These are phyloP conservation scores for Linnaemya vulpina DNA, from an alignment of 2,888 invertebrate species.

Conservation along the genomic window DNA sequence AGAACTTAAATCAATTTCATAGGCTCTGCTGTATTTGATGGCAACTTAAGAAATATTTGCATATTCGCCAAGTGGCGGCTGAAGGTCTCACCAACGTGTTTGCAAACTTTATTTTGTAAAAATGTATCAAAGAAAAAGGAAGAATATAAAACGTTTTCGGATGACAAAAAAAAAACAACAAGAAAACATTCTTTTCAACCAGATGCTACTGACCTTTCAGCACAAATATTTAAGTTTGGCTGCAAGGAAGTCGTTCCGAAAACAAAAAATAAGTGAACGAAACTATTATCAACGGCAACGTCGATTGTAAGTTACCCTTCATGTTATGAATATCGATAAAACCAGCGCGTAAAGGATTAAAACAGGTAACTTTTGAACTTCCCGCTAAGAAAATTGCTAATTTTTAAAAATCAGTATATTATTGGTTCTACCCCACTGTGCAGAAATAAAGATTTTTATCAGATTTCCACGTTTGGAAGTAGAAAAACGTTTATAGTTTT, in stretches of 20 bases:
- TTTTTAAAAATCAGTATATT: no score
- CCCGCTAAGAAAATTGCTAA: no score
- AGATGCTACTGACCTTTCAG: slow-evolving; percentile 82
- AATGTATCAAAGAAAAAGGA: neutral
- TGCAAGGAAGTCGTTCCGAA: neutral
- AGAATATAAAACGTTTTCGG: neutral
- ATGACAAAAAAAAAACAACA: no score
- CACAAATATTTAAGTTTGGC: slow-evolving; percentile 79
- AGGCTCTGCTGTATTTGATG: neutral
- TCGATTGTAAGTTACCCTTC: no score
- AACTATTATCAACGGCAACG: no score
- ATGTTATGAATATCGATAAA: no score
- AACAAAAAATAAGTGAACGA: neutral
- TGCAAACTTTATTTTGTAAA: neutral
- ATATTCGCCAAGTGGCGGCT: neutral
- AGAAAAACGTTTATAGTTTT: no score
- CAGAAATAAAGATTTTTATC: no score
- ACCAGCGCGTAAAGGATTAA: no score
- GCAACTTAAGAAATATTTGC: neutral
- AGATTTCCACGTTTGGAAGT: no score
- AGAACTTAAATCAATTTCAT: neutral
- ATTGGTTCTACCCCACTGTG: no score
- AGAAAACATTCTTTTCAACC: slow-evolving; percentile 23
- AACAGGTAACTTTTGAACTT: no score
- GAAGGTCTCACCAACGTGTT: neutral